Base-by-base conservation (phyloP, 2,888 invertebrate species). In the Prosopocoilus inquinatus region DNA sequence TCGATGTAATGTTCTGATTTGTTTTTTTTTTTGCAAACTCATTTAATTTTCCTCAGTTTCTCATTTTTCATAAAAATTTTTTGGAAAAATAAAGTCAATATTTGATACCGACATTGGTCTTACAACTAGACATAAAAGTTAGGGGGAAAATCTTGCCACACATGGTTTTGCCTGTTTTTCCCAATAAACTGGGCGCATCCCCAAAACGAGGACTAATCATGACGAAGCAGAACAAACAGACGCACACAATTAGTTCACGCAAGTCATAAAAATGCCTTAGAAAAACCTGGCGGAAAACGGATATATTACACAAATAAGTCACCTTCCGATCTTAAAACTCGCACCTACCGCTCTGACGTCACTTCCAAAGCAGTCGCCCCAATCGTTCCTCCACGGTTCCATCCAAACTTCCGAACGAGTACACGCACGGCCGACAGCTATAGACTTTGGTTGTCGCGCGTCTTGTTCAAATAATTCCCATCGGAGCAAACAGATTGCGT, bases 261-360 rank as follows among this genome's bases (percentile, higher is more conserved):
- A 38, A 38, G 38, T 38, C 38, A 9, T 38, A 33, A 49, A 50
- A 50, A 49, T 13, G 35, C 34, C 43, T 13, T n/a, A 32, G 45
- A 48, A 41, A 15, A 13, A 53, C 56, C 57, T 58, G 58, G 63
- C 68, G 67, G 71, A 66, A 71, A 73, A 69, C 70, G 74, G 74
- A 74, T 67, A 70, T 67, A 59, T 60, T 70, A 64, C 72, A 66
- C 71, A 72, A 71, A 70, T 63, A 69, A 57, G 54, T 64, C 64
- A 65, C 60, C 64, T 65, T 67, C 68, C 69, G 71, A 69, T 65
- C 39, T 48, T 47, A 55, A 58, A 57, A 59, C 57, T 59, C 63
- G 55, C 63, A 59, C 63, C 61, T 63, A 58, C 58, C 57, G 57
- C 47, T 50, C 12, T 55, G 57, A 59, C 60, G 54, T 62, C 58